These are phyloP conservation scores for Stratiolaelaps scimitus DNA, from an alignment of 1,140 invertebrate species.

Conservation along the genomic window DNA sequence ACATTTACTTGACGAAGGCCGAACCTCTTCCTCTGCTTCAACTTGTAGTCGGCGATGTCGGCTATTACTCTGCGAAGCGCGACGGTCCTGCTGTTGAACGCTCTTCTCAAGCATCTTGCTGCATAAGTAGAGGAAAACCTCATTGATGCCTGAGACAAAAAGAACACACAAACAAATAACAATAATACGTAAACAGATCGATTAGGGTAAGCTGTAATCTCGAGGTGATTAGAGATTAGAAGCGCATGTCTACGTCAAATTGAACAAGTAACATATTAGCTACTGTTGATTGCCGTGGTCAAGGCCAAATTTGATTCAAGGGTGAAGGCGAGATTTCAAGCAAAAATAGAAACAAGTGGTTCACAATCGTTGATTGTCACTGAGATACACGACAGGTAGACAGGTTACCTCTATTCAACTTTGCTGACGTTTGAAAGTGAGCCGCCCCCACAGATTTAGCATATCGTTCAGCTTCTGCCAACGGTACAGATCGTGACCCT, in stretches of 20 bases:
- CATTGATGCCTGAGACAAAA: constrained; percentile 41
- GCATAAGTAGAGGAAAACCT: constrained; percentile 36
- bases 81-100: constrained; percentile 35
- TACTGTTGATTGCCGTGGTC: no score
- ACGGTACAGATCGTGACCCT: constrained; percentile 65
- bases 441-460: constrained; percentile 70
- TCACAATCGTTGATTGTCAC: no score
- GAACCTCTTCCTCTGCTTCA: constrained; percentile 40
- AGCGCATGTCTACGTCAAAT: no score
- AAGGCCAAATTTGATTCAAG: no score
- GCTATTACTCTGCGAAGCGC: constrained; percentile 20
- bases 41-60: constrained; percentile 40
- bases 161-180: neutral
- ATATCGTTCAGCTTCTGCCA: constrained; percentile 75
- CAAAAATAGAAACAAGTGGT: no score
- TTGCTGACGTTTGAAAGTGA: constrained; percentile 89
- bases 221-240: no score
- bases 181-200: neutral
- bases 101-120: constrained; percentile 34
- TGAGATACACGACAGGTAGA: no score
- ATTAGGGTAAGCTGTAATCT: no score
- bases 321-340: no score
- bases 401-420: constrained; percentile 63
- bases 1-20: constrained; percentile 37
- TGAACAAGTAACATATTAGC: no score